A percentile compares a stretch with the other conserved stretches of the same genome.
phyloP scores from a whole-genome alignment of 35 echinoderm and acorn worm genomes.

The Acanthaster planci region DNA sequence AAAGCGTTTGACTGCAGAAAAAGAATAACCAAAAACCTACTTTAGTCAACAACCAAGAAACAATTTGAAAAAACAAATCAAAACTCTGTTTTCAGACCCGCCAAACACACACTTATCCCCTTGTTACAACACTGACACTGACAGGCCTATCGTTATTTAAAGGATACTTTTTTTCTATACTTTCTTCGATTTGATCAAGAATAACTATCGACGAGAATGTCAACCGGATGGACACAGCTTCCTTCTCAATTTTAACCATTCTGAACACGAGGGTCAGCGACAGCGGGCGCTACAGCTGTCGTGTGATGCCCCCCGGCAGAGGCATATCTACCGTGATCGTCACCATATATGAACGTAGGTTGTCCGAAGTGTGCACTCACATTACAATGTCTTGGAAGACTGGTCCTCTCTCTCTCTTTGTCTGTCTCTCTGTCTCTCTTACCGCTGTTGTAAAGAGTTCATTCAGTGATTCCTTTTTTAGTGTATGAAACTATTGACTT shows the following conservation, averaged over 20 bases:
- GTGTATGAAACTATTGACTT: neutral
- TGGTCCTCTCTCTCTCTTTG: neutral
- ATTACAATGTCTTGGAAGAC: no score
- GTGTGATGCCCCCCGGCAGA: constrained; percentile 4
- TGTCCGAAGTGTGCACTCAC: neutral
- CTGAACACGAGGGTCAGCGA: neutral
- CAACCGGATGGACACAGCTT: neutral
- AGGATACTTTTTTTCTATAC: no score
- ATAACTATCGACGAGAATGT: neutral
- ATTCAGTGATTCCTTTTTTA: neutral
- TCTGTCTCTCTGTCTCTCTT: neutral
- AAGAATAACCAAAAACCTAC: no score
- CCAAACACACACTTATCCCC: no score
- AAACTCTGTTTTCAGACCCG: no score
- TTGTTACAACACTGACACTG: no score
- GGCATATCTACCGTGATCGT: neutral
- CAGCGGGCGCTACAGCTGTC: constrained; percentile 26
- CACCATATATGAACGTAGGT: constrained; percentile 3
- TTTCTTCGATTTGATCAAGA: no score
- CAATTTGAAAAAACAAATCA: no score
- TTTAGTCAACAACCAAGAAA: no score
- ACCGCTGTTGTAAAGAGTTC: neutral
- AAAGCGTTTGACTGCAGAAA: no score
- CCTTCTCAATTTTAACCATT: neutral
- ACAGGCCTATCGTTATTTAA: no score